phyloP scores from a whole-genome alignment of 2,888 invertebrate species.

The Oligia latruncula region DNA sequence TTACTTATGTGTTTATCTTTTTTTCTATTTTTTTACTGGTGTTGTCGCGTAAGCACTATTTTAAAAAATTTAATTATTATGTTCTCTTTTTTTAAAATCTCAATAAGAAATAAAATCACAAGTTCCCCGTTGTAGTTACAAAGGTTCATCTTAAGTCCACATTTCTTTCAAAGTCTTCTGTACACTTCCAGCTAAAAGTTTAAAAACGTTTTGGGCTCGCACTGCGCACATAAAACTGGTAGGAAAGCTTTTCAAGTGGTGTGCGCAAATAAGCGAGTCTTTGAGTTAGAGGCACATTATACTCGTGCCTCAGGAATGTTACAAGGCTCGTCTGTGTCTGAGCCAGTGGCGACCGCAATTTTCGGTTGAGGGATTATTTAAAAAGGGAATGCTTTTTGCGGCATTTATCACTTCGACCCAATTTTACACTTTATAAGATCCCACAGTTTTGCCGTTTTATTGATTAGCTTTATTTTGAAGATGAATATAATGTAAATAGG shows the following conservation, averaged over 20 bases:
- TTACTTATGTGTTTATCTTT: neutral
- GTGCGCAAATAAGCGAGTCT: constrained; percentile 74
- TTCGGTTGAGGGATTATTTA: constrained; percentile 64
- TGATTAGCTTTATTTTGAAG: constrained; percentile 29
- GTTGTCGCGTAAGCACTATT: neutral
- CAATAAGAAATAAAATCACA: constrained; percentile 9
- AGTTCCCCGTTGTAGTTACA: constrained; percentile 15
- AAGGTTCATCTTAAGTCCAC: constrained; percentile 35
- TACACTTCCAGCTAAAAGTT: constrained; percentile 63
- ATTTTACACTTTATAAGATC: constrained; percentile 32
- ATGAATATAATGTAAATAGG: constrained; percentile 11
- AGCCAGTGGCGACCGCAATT: constrained; percentile 63
- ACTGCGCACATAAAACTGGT: constrained; percentile 67
- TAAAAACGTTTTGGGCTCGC: constrained; percentile 74
- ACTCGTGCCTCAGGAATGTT: constrained; percentile 65
- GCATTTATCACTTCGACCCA: constrained; percentile 44
- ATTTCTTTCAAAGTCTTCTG: constrained; percentile 58
- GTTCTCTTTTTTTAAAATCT: constrained; percentile 1
- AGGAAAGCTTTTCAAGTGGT: constrained; percentile 73
- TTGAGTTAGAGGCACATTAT: constrained; percentile 71
- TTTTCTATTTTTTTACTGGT: neutral
- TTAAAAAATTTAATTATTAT: neutral
- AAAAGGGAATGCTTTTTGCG: constrained; percentile 55
- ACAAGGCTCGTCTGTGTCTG: constrained; percentile 66
- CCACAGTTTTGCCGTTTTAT: constrained; percentile 18